Evolutionary conservation across 2,797 vertebrate species (phyloP), one percentile per base, ranked within the genome.

Genomic region (Setipinna tenuifilis): DNA sequence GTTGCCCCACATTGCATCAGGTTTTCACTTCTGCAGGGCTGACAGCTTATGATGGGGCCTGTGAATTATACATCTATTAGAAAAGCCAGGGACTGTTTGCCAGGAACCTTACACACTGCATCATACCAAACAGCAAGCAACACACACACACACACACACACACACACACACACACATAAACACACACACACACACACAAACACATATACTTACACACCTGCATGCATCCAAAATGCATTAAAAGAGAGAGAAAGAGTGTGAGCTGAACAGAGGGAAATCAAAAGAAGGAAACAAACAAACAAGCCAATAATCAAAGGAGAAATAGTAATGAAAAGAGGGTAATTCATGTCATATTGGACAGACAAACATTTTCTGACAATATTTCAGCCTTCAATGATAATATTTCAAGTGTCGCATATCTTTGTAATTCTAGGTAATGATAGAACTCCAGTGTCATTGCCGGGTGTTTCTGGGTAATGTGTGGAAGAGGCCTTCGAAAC

Each of bases 1-100:
- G 86, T 91, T 91, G 85, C 90, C 84, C 84, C 85, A 87, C 83
- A 85, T 91, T 91, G 91, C 91, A 86, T 91, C 91, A 91, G 88
- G 88, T 86, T 84, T 86, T 86, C 86, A 87, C 88, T 89, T 86
- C 86, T 82, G 88, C 86, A 88, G 82, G 85, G 84, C 84, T 87
- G 89, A 88, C 89, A 87, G 80, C 82, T 87, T 87, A 88, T 86
- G 84, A 89, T 87, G 82, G 59, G 82, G 81, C 87, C 68, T 21
- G 71, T 90, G 88, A 88, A 90, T 91, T 88, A 90, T 89, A 85
- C 75, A 89, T 88, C 85, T 82, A 35, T 84, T 62, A 83, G 86
- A 87, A 87, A 88, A 80, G 87, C 84, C 59, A 78, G 84, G 81
- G 89, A 80, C 85, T 88, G 85, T 88, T 87, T 84, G 83, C 46